phyloP scores from a whole-genome alignment of 2,797 vertebrate genomes.

The Mus spretus region DNA sequence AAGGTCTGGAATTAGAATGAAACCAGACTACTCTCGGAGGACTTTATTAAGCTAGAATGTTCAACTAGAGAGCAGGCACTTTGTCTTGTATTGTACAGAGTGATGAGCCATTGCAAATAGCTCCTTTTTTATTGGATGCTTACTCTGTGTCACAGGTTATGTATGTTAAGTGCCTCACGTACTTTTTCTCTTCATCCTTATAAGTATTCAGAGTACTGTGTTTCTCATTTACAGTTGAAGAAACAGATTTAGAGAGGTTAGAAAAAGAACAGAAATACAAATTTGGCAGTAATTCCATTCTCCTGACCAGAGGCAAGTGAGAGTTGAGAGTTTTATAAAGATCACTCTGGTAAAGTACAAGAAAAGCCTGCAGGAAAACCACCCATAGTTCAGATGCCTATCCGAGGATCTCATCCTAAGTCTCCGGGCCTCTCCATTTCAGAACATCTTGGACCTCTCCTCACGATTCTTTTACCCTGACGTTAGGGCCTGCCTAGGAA shows the following conservation, averaged over 20 bases:
- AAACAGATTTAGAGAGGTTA: slow-evolving; percentile 61
- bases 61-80: slow-evolving; percentile 47
- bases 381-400: neutral
- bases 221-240: slow-evolving; percentile 58
- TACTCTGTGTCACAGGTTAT: slow-evolving; percentile 59
- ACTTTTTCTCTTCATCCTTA: slow-evolving; percentile 39
- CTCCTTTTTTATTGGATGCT: slow-evolving; percentile 61
- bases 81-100: slow-evolving; percentile 20
- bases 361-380: slow-evolving; percentile 38
- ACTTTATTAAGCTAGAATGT: slow-evolving; percentile 55
- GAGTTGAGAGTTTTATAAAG: slow-evolving; percentile 58
- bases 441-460: neutral
- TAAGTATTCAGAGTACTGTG: slow-evolving; percentile 39
- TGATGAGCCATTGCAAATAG: slow-evolving; percentile 55
- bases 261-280: slow-evolving; percentile 66
- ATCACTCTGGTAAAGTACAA: slow-evolving; percentile 50
- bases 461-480: neutral
- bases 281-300: slow-evolving; percentile 46
- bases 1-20: neutral
- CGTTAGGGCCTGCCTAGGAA: neutral
- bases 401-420: neutral
- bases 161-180: slow-evolving; percentile 25
- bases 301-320: slow-evolving; percentile 45
- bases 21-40: slow-evolving; percentile 24
- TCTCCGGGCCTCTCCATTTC: neutral